phyloP scores from a whole-genome alignment of 2,797 vertebrate genomes.

The Zalophus californianus region DNA sequence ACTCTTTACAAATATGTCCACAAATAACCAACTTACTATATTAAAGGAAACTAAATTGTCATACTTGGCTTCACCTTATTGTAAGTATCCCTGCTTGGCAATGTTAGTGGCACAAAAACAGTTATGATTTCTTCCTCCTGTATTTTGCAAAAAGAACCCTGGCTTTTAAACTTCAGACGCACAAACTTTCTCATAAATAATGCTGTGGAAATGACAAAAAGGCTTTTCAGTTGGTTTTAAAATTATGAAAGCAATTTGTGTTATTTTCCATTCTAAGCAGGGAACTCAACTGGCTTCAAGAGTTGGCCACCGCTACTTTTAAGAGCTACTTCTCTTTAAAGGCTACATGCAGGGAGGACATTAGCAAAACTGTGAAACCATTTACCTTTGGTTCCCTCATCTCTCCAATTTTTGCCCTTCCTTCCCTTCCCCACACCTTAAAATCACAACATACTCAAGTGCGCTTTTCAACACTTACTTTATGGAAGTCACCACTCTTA shows the following conservation, averaged over 20 bases:
- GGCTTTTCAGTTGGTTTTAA: neutral
- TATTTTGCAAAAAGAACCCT: neutral
- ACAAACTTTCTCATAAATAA: constrained; percentile 12
- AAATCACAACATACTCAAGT: neutral
- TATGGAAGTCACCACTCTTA: neutral
- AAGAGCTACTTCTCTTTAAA: neutral
- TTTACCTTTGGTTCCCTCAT: neutral
- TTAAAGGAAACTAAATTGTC: neutral
- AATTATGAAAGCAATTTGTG: neutral
- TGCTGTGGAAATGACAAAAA: constrained; percentile 1
- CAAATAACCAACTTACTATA: neutral
- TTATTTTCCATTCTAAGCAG: neutral
- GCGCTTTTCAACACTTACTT: neutral
- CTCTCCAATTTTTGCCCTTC: neutral
- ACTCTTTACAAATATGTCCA: neutral
- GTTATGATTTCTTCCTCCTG: neutral
- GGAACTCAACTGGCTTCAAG: neutral
- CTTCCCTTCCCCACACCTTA: neutral
- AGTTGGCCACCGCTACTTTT: neutral
- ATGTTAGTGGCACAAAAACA: neutral
- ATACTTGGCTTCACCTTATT: neutral
- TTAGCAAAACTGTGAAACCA: neutral
- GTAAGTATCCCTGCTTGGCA: neutral
- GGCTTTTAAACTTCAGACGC: constrained; percentile 27
- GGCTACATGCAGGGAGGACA: neutral